Conservation (phyloP, 1,140 invertebrate species). For the Drosophila saltans region DNA sequence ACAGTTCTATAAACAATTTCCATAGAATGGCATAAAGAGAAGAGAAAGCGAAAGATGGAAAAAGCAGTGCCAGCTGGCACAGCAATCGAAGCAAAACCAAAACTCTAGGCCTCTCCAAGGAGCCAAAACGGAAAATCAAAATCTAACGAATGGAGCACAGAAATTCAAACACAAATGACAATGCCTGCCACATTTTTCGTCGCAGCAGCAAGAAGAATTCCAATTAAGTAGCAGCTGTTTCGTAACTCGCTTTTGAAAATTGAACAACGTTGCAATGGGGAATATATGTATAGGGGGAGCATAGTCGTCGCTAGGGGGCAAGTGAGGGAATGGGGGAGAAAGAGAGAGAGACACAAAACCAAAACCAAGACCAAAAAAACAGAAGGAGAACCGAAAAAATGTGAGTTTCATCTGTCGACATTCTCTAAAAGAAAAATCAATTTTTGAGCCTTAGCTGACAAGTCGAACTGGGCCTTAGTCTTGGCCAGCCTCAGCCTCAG, state of each 20-base stretch:
- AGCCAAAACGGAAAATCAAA: constrained; percentile 21
- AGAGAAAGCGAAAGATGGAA: not conserved
- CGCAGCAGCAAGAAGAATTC: constrained; percentile 58
- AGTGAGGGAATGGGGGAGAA: not conserved
- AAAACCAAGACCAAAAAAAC: constrained; percentile 5
- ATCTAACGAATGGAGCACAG: constrained; percentile 30
- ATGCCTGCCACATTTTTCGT: constrained; percentile 63
- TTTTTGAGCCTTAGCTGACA: constrained; percentile 45
- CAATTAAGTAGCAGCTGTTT: constrained; percentile 76
- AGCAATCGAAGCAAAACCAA: constrained; percentile 1
- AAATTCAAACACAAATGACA: constrained; percentile 62
- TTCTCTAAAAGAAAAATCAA: constrained; percentile 60
- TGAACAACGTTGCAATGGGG: constrained; percentile 47
- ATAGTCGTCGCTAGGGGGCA: too few species aligned
- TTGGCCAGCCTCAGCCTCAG: not conserved
- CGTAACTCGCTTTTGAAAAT: constrained; percentile 58
- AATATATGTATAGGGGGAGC: not conserved
- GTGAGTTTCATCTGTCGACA: constrained; percentile 28
- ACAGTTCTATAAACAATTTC: constrained; percentile 14
- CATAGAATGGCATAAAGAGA: not conserved
- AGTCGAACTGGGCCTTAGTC: constrained; percentile 7
- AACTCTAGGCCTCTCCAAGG: not conserved
- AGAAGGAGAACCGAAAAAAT: constrained; percentile 28
- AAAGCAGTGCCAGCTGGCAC: constrained; percentile 13
- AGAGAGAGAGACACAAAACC: not conserved